These are phyloP conservation scores for Brachyalestes nurse DNA, from an alignment of 2,797 vertebrate genomes.

Conservation along the genomic window DNA sequence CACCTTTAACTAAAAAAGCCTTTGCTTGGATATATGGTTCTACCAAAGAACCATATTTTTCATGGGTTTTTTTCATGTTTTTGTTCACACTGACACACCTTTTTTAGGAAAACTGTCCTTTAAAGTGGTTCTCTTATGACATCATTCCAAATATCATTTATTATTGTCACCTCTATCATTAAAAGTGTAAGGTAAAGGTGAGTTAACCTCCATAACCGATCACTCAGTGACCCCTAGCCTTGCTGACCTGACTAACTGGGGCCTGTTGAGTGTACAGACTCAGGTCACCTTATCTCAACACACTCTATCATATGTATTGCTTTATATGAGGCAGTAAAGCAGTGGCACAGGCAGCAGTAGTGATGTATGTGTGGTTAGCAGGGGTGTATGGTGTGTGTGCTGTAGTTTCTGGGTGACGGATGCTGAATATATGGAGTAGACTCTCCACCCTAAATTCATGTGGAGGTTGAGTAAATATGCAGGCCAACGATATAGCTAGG, in stretches of 20 bases:
- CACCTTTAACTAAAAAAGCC: neutral
- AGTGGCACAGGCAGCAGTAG: constrained; percentile 7
- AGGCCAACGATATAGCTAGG: constrained; percentile 27
- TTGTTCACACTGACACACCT: no score
- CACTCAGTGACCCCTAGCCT: no score
- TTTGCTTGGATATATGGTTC: neutral
- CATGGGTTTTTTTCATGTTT: no score
- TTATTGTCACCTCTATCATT: no score
- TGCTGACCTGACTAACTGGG: constrained; percentile 9
- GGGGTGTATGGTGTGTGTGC: constrained; percentile 19
- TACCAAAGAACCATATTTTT: no score
- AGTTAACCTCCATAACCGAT: no score
- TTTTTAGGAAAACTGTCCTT: no score
- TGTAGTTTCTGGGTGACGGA: constrained; percentile 49
- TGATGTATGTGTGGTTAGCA: constrained; percentile 44
- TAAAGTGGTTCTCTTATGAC: no score
- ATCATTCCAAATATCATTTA: no score
- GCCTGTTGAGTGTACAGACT: constrained; percentile 19
- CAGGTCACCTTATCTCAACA: constrained; percentile 35
- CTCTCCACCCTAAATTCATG: constrained; percentile 32
- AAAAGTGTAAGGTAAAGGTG: no score
- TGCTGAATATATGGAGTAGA: constrained; percentile 48
- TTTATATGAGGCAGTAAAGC: constrained; percentile 25
- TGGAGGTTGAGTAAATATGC: constrained; percentile 36
- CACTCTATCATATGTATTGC: constrained; percentile 43